Percentiles rank a stretch among this genome's conserved stretches.
Conservation (phyloP, 2,113 vertebrate species). For the Melanerpes formicivorus region DNA sequence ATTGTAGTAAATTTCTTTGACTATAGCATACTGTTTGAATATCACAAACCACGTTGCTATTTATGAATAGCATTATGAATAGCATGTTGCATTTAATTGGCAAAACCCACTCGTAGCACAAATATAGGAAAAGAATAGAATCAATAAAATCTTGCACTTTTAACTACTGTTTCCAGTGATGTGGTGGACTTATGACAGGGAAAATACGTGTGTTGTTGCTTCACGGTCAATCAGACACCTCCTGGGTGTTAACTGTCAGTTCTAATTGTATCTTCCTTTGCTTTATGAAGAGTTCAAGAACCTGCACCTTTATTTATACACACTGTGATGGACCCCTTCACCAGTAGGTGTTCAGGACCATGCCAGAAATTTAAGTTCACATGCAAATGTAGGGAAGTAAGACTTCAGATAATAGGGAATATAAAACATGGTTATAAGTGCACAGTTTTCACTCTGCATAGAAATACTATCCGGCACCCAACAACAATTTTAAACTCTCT, state of each 20-base stretch:
- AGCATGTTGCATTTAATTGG: neutral
- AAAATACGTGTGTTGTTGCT: neutral
- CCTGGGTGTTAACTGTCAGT: neutral
- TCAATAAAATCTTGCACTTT: neutral
- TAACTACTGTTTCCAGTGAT: neutral
- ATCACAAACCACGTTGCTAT: neutral
- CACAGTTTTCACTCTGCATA: neutral
- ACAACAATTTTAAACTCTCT: neutral
- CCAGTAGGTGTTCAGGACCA: neutral
- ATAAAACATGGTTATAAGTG: neutral
- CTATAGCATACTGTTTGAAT: neutral
- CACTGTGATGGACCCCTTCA: neutral
- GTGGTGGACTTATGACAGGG: neutral
- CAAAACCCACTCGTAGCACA: neutral
- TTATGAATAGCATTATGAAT: neutral
- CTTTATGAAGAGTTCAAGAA: neutral
- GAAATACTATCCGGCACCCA: neutral
- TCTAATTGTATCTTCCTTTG: neutral
- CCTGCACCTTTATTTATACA: neutral
- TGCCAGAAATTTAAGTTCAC: neutral
- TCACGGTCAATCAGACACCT: neutral
- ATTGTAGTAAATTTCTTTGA: neutral
- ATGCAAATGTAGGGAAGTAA: neutral
- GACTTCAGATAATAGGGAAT: neutral
- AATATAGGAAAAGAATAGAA: neutral